Base-by-base conservation (phyloP, 2,113 vertebrate genomes). In the Tetrao urogallus region DNA sequence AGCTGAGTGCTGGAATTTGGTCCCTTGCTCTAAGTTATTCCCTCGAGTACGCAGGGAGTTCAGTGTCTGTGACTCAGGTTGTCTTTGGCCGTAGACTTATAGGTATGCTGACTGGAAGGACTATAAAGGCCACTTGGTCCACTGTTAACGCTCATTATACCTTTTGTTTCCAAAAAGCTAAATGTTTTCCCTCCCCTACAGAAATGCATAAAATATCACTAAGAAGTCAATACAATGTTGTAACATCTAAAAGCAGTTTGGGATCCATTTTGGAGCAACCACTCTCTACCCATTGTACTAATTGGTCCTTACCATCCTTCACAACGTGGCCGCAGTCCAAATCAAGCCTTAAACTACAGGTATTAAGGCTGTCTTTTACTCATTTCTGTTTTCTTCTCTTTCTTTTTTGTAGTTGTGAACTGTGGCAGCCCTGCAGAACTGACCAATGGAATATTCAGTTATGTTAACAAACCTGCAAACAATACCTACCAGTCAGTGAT, bases 401-500 rank as follows among this genome's bases (percentile, higher is more conserved):
- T 90, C 20, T 87, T 95, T 66, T 86, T 52, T 88, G 12, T 22
- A 98, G 98, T 98, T 97, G 97, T 95, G 82, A 86, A 95, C 74
- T 98, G 98, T 50, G 97, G 97, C 42, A 66, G 36, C 54, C 98
- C 98, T 15, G 14, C 40, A 82, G 17, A 7, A 27, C 93, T 98
- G 89, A 34, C 36, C 30, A 98, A 98, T 1, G 98, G 98, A 27
- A 52, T 6, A 17, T 97, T 97, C 91, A 84, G 7, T 13, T 98
- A 98, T 5, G 2, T 74, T 36, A 94, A 72, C 1, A 20, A 57
- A 6, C 8, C 32, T 11, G 89, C 80, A 6, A 80, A 73, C 60
- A 97, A 97, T 28, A 92, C 61, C 74, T 98, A 98, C 73, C 66
- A 96, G 80, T 96, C 98, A 19, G 45, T 27, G 4, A 90, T 98